Base-by-base conservation (phyloP, 2,113 vertebrate species). In the Nothocercus julius region DNA sequence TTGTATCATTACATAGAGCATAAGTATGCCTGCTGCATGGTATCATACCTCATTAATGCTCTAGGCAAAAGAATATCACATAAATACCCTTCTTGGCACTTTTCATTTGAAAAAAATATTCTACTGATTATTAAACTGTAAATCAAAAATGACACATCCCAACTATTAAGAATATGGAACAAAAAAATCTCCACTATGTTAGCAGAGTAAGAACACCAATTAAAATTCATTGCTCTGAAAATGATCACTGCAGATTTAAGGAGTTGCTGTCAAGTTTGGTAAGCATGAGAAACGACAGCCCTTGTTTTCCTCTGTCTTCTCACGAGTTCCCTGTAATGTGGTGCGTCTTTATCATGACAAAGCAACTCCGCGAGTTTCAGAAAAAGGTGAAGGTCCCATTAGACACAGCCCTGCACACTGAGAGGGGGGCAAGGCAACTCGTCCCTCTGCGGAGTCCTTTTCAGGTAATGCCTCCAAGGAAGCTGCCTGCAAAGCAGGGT, bases 61-160 rank as follows among this genome's bases (percentile, higher is more conserved):
- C 2, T 13, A 96, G 93, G 94, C 93, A 91, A 85, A 96, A 54
- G 5, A 80, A 84, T 73, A 85, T 88, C 88, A 87, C 89, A 96
- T 95, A 93, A 97, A 97, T 95, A 93, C 91, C 92, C 58, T 95
- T 85, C 92, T 87, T 87, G 96, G 92, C 94, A 97, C 83, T 93
- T 93, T 94, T 88, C 89, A 81, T 67, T 95, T 94, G 92, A 95
- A 95, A 96, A 49, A 92, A 1, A 79, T 93, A 92, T 88, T 92
- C 80, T 80, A 45, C 88, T 94, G 68, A 89, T 97, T 93, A 97
- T 90, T 90, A 93, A 83, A 85, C 62, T 8, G 59, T 68, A 49
- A 49, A 96, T 80, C 59, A 95, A 87, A 93, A 95, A 72, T 96
- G 84, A 89, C 89, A 83, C 51, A 82, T 84, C 68, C 30, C 4